Evolutionary conservation across 2,888 invertebrate genomes (phyloP).

Genomic region (Spodoptera picta): DNA sequence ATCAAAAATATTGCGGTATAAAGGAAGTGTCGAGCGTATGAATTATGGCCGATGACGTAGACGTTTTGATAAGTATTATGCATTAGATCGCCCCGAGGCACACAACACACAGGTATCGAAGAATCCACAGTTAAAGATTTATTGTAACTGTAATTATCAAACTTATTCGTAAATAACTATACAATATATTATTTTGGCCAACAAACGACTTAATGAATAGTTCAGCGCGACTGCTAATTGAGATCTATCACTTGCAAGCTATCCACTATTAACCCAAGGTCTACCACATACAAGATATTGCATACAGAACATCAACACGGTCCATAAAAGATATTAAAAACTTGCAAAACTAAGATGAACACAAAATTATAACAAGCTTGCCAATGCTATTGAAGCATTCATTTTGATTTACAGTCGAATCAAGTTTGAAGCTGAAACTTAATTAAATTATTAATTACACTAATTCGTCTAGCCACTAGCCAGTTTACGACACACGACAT

Average conservation of each 20-base stretch:
- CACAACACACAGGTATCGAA: conserved; percentile 29
- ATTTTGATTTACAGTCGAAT: background rate
- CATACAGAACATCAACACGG: conserved; percentile 13
- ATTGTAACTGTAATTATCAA: conserved; percentile 48
- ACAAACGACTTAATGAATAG: conserved; percentile 35
- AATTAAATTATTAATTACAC: too few species aligned
- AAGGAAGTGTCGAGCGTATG: conserved; percentile 56
- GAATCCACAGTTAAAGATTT: conserved; percentile 38
- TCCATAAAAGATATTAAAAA: conserved; percentile 5
- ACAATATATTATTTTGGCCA: conserved; percentile 26
- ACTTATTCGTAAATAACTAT: conserved; percentile 25
- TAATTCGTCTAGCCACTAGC: too few species aligned
- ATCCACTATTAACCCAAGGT: conserved; percentile 26
- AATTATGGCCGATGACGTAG: conserved; percentile 62
- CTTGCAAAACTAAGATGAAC: conserved; percentile 17
- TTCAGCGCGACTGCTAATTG: conserved; percentile 21
- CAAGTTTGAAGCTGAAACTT: too few species aligned
- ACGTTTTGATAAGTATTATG: conserved; percentile 36
- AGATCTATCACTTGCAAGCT: conserved; percentile 19
- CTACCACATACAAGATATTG: conserved; percentile 15
- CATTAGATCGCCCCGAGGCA: conserved; percentile 41
- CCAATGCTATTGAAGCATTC: conserved; percentile 13
- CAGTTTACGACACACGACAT: conserved; percentile 22
- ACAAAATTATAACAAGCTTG: conserved; percentile 11
- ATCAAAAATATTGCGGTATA: conserved; percentile 47